These are phyloP conservation scores for Metellina segmentata DNA, from an alignment of 2,888 invertebrate species.

Conservation along the genomic window DNA sequence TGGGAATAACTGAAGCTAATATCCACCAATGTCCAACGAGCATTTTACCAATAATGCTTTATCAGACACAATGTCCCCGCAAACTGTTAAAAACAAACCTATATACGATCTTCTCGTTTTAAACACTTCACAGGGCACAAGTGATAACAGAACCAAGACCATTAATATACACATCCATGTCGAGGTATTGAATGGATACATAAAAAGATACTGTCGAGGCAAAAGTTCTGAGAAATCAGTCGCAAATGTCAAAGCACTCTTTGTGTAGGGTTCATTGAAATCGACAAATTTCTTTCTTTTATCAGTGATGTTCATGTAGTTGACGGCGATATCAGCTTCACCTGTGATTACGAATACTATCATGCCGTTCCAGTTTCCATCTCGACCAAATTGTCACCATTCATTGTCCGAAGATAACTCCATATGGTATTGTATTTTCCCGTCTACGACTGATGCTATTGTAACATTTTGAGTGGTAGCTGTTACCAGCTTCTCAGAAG, in stretches of 20 bases:
- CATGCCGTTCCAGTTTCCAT: constrained; percentile 13
- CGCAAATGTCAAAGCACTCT: background rate
- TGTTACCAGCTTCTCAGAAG: no score
- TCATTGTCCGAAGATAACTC: background rate
- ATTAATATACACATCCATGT: background rate
- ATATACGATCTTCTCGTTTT: no score
- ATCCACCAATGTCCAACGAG: background rate
- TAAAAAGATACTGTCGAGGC: background rate
- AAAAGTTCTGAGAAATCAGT: background rate
- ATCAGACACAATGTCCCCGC: background rate
- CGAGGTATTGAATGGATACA: background rate
- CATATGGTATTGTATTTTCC: no score
- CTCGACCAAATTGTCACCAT: background rate
- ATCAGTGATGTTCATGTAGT: background rate
- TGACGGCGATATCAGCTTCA: background rate
- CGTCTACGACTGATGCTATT: no score
- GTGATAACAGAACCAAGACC: background rate
- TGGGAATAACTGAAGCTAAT: background rate
- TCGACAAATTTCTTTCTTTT: background rate
- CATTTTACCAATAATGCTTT: background rate
- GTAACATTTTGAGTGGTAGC: no score
- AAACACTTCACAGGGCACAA: background rate
- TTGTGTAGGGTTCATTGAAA: background rate
- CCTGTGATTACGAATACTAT: background rate
- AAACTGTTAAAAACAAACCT: background rate